Base-by-base conservation (phyloP, 2,888 invertebrate genomes). In the Synergus gifuensis region DNA sequence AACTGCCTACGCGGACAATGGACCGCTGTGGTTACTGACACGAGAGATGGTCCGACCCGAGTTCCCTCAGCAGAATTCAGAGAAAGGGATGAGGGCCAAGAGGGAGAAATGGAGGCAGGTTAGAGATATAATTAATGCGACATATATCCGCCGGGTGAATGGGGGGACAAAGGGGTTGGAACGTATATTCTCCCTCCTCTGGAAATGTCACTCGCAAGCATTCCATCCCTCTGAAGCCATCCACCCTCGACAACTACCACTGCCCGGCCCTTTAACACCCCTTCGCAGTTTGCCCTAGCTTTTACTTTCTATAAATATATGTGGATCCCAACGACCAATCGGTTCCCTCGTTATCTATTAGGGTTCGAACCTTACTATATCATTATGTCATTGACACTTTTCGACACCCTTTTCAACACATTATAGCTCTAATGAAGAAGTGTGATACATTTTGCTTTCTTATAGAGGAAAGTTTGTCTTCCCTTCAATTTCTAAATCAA, bases 81-180 rank as follows among this genome's bases (percentile, higher is more conserved):
- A 22, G 76, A 79, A 82, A 80, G 73, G 81, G 79, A 82, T 82
- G 79, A 81, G 44, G 67, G 46, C n/a, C 18, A 46, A 67, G 69
- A 49, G 69, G 22, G 76, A 58, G 58, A 76, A 58, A 42, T 22
- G 42, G 62, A 62, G 11, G 63, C 44, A 60, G 84, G 87, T 86
- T 85, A 88, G 87, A 88, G 87, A 88, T 87, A 88, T 88, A 88
- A 88, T 88, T 88, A 88, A 88, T 88, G 87, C 85, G 88, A 87
- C 87, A 88, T 84, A 86, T 86, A 87, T 85, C 84, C 86, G 86
- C 81, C 79, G 85, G 78, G 79, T 86, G 85, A 87, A 87, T 87
- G 80, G 87, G 85, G 83, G 80, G 79, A 81, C 80, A 76, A 83
- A 73, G 73, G 73, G 73, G 73, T 54, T 84, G 84, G 82, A 85